Base-by-base conservation (phyloP, 2,113 vertebrate genomes). In the Gasterosteus aculeatus region DNA sequence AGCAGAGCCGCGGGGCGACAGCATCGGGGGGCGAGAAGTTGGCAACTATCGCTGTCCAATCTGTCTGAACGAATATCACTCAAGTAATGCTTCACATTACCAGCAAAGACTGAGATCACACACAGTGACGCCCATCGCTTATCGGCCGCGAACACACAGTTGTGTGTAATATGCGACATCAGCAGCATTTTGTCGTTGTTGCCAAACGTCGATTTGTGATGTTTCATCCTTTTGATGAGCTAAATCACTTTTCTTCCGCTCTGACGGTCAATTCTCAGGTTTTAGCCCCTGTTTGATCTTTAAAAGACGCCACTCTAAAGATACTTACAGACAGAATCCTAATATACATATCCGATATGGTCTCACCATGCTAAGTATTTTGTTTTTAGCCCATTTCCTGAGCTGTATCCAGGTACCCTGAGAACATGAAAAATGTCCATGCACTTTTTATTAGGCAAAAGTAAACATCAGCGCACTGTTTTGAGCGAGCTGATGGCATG, bases 31-130 rank as follows among this genome's bases (percentile, higher is more conserved):
- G 80, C 44, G 77, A 79, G 69, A 81, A 85, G 51, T 64, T 86
- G 84, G 81, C 81, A 89, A 44, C 75, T 15, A 39, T 42, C 65
- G n/a, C 72, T 22, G 35, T 69, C 18, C 1, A 59, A 71, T 33
- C 41, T 66, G 77, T 63, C 83, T 16, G 22, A 67, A 26, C 29
- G 39, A 79, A 81, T 82, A 54, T 80, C 53, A 19, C 70, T 78
- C 68, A 71, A 0, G 3, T 38, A 51, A 2, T 2, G 10, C 67
- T 46, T 69, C 70, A 9, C 62, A 49, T 35, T 51, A 33, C 41
- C 56, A 26, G 8, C 51, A 56, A 44, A 53, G 10, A 11, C 5
- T 16, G 53, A 39, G 62, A 44, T 78, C 64, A 76, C 33, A 6
- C 6, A 51, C 22, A 38, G 7, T 15, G 9, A 10, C 31, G 7